Evolutionary conservation across 2,797 vertebrate species (phyloP), one percentile per base, ranked within the genome.

Genomic region (Acrocephalus scirpaceus): DNA sequence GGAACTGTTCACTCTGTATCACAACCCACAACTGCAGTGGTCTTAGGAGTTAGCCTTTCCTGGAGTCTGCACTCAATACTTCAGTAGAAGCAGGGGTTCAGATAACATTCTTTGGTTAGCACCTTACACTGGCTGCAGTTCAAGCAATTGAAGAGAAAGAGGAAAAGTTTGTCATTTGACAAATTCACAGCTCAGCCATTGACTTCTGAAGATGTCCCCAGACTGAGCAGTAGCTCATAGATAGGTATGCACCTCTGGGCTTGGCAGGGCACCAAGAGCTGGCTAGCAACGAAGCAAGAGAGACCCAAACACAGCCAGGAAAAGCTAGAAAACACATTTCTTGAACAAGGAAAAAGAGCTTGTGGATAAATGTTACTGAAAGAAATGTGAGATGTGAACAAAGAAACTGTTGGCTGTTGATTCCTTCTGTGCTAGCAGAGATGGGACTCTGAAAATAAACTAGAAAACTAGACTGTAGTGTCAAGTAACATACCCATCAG

Each of bases 391-490:
- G 32, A 76, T 57, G 12, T 34, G 81, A 89, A 95, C 50, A 86
- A 74, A 88, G 40, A 67, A 86, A 32, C 9, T 69, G 25, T 1
- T 77, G n/a, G 81, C 29, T 67, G 11, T 69, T 60, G 60, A 85
- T 60, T 94, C 29, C 22, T 66, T 51, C 75, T 60, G 21, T 61
- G 45, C 10, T 85, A 67, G 87, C 21, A 85, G 65, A 66, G 71
- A 85, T 58, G 48, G 64, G 67, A 48, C 34, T 70, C 48, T 57
- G 81, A 76, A 95, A 79, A 92, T 21, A 76, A 89, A 56, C 23
- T 38, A 81, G 61, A n/a, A 76, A 89, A 56, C 23, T 38, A 81
- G 65, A n/a, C 23, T 53, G 23, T 19, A 71, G 32, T 26, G 45
- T 74, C 53, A 83, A 94, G 36, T 26, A 79, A 40, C 45, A 92